Base-by-base conservation (phyloP, 2,113 vertebrate species). In the Monopterus albus region DNA sequence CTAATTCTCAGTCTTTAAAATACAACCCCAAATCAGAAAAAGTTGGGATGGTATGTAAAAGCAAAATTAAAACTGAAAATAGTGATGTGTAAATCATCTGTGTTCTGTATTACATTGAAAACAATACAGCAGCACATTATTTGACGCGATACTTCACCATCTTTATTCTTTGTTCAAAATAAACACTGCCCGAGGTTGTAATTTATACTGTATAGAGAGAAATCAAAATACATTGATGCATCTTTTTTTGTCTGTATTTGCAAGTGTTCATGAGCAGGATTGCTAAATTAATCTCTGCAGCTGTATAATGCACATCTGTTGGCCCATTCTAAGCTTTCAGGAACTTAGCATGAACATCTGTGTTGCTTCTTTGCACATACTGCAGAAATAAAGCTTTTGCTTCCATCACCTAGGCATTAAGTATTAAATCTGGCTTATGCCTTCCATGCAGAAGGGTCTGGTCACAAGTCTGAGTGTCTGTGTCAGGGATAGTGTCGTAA, bases 401-500 rank as follows among this genome's bases (percentile, higher is more conserved):
- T 62, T 64, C 63, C 68, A 78, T 83, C 87, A 87, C 80, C 69
- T 79, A 40, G 51, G 71, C 28, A 72, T 88, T 79, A 76, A 45
- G 62, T 43, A 42, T 82, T 90, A 88, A 90, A 79, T 78, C 78
- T 82, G 77, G 82, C 59, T 89, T 88, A 81, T 50, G 75, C 47
- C 51, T 68, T 62, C 35, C 11, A 36, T 35, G 55, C 47, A 61
- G 36, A 68, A 69, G 71, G 59, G 62, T 75, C 72, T 68, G 77
- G 63, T 76, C 72, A 53, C 73, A 77, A 71, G 83, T 83, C 77
- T 72, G 45, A 75, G 83, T 64, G 71, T 77, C 50, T 71, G 45
- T 57, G 51, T 55, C 52, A 45, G 38, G 58, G 76, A 77, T 66
- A 33, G 69, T 55, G 69, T 82, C 40, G 31, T 85, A 87, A 90